These are phyloP conservation scores for Clarias macrocephalus DNA, from an alignment of 2,113 vertebrate species.

Conservation along the genomic window DNA sequence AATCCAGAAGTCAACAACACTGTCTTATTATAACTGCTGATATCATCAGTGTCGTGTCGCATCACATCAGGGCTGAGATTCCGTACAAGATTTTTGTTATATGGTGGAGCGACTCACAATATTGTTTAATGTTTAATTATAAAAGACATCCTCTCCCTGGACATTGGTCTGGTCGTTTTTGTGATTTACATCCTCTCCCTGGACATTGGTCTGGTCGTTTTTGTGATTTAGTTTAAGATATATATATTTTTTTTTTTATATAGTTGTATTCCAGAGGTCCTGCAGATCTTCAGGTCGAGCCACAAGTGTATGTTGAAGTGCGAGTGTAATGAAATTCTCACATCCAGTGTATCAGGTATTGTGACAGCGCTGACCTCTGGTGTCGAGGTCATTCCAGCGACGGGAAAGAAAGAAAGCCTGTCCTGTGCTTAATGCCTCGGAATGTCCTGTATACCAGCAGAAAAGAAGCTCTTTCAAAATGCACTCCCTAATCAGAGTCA, in stretches of 20 bases:
- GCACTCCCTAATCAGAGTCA: slow-evolving; percentile 72
- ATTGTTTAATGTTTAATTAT: background rate
- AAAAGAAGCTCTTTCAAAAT: slow-evolving; percentile 64
- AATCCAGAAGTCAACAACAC: background rate
- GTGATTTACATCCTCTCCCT: background rate
- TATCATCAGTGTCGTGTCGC: background rate
- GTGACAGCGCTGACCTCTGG: slow-evolving; percentile 56
- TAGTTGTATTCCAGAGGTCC: background rate
- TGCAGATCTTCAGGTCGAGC: background rate
- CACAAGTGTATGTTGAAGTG: background rate
- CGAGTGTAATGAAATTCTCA: background rate
- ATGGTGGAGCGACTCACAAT: background rate
- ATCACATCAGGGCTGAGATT: background rate
- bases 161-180: background rate
- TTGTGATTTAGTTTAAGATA: background rate
- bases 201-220: background rate
- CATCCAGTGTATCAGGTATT: slow-evolving; percentile 48
- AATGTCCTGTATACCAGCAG: slow-evolving; percentile 68
- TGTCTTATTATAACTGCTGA: background rate
- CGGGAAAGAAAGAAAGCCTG: slow-evolving; percentile 65
- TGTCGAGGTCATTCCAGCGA: slow-evolving; percentile 61
- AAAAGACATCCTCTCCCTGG: background rate
- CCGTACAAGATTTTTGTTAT: background rate
- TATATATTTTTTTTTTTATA: background rate
- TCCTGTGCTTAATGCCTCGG: slow-evolving; percentile 70